These are phyloP conservation scores for Agrochola litura DNA, from an alignment of 2,888 invertebrate species.

Conservation along the genomic window DNA sequence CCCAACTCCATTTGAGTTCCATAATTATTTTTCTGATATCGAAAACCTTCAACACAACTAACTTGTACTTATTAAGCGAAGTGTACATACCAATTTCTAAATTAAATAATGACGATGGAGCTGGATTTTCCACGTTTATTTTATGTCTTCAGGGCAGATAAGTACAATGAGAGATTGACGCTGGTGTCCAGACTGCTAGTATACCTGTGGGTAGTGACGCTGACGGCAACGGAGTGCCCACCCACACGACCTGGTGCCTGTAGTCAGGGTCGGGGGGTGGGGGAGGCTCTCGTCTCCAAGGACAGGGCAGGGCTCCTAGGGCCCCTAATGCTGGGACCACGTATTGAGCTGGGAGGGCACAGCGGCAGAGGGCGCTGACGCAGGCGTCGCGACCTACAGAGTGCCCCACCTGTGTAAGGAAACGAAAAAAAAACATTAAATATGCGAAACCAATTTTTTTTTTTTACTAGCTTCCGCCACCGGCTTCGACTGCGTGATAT, in stretches of 20 bases:
- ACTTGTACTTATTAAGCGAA: too few relatives aligned
- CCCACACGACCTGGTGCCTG: conserved; percentile 98
- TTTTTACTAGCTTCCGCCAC: too few relatives aligned
- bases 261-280: conserved; percentile 93
- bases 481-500: too few relatives aligned
- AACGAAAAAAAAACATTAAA: not conserved
- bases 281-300: conserved; percentile 97
- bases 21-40: too few relatives aligned
- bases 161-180: not conserved
- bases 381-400: conserved; percentile 96
- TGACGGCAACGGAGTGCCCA: conserved; percentile 98
- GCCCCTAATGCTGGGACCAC: conserved; percentile 97
- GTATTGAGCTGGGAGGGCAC: conserved; percentile 98
- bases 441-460: not conserved
- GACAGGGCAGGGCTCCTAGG: conserved; percentile 95
- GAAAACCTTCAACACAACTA: too few relatives aligned
- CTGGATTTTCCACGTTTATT: not conserved
- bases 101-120: too few relatives aligned
- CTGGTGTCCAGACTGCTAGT: not conserved
- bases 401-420: conserved; percentile 78
- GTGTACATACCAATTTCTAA: too few relatives aligned
- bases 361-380: conserved; percentile 98
- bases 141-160: not conserved
- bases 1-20: too few relatives aligned
- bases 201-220: conserved; percentile 93